Conservation (phyloP, 2,113 vertebrate species). For the Larimichthys crocea region DNA sequence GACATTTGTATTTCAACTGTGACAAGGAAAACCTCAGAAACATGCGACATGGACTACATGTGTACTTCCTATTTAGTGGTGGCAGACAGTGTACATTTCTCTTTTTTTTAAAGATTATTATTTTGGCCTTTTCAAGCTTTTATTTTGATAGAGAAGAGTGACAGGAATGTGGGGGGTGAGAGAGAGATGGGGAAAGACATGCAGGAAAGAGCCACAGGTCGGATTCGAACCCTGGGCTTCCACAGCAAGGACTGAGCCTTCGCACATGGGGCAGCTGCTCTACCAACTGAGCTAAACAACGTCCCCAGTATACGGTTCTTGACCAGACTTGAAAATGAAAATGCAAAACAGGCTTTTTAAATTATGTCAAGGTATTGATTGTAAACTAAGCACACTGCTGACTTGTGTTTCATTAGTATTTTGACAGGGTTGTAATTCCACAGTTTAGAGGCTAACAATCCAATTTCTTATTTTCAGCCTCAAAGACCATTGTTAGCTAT, state of each 20-base stretch:
- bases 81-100: neutral
- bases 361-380: constrained; percentile 9
- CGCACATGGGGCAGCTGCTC: too few relatives aligned
- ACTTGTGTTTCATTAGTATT: constrained; percentile 22
- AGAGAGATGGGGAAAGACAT: too few relatives aligned
- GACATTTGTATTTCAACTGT: neutral
- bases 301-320: neutral
- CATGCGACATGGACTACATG: neutral
- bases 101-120: neutral
- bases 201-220: too few relatives aligned
- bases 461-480: constrained; percentile 9
- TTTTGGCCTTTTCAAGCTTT: too few relatives aligned
- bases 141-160: too few relatives aligned
- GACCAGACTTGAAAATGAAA: neutral
- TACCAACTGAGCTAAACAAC: too few relatives aligned
- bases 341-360: constrained; percentile 9
- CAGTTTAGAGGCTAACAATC: constrained; percentile 22
- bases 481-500: constrained; percentile 16
- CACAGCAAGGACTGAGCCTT: too few relatives aligned
- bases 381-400: neutral
- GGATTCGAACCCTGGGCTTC: too few relatives aligned
- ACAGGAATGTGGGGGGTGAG: too few relatives aligned
- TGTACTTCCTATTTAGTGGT: neutral
- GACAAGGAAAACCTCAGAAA: neutral
- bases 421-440: constrained; percentile 5